Evolutionary conservation across 2,113 vertebrate genomes (phyloP), one percentile per base, ranked within the genome.

Genomic region (Thymallus thymallus): DNA sequence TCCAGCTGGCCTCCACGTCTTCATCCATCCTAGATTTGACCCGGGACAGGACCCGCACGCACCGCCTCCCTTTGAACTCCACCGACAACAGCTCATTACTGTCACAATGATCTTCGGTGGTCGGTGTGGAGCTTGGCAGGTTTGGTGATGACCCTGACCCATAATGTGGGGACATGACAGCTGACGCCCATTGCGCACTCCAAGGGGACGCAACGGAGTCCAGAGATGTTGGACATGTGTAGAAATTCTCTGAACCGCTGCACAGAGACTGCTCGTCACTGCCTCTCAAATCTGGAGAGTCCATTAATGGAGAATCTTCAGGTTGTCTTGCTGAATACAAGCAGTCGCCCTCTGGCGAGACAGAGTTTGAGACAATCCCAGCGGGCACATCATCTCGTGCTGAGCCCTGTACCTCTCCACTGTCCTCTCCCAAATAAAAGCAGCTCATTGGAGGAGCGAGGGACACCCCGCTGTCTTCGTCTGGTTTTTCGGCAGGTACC

Each of bases 1-100:
- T 16, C 65, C 73, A 68, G 14, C 51, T 69, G 56, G n/a, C 51
- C 35, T 73, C 72, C 16, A 64, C 41, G 45, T 65, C 62, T 22
- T 4, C 41, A 10, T 73, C 72, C 18, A 5, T 13, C 22, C 4
- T 13, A 5, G 13, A 5, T 14, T 30, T 51, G 12, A 12, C 24
- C 6, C 61, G 72, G 41, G 61, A 58, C 61, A 64, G 41, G 16
- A 75, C 22, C 6, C 55, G 66, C 32, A 46, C 2, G 41, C 55
- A 60, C 5, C 32, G 9, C 23, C 29, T n/a, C 26, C 67, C 67
- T 62, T 62, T 69, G 56, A 69, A 75, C 22, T 46, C 26, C 12
- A 75, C 55, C 1, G n/a, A 69, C 1, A 69, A 22, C 23, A n/a
- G 29, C 51, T 68, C 30, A 12, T 72, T 48, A 5, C 51, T 45